Evolutionary conservation across 2,888 invertebrate species (phyloP), one percentile per base, ranked within the genome.

Genomic region (Caenorhabditis auriculariae): DNA sequence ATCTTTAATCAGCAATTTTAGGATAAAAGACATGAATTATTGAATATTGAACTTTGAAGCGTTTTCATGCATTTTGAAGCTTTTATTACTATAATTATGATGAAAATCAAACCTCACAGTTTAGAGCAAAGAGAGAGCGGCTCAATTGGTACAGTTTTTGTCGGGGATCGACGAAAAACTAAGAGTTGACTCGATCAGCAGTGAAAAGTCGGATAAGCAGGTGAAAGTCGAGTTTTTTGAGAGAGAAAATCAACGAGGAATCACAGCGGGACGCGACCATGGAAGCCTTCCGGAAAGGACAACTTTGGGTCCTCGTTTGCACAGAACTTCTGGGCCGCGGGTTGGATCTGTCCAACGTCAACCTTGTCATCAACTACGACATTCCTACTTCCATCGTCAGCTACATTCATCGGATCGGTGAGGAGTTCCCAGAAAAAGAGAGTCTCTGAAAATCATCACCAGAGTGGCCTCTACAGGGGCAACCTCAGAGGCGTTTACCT

Each of bases 291-390:
- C 88, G 94, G 42, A 88, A 89, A 81, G 94, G 95, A 0, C 89
- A 89, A 82, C 90, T 93, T 72, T 95, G 93, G 93, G 89, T 96
- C 51, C 85, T 98, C 52, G 90, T 98, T 72, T 95, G 94, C 83
- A 96, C 96, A 0, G 95, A 96, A 83, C 86, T 98, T 68, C 90
- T 96, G 90, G 91, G 92, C 0, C 88, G 96, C 69, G 96, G 96
- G 67, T 90, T 96, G 65, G 96, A 96, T 85, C 93, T 96, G 83
- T 91, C 91, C 77, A 93, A 93, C 1, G 92, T 98, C 44, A 93
- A 92, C 85, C 86, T 96, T 27, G 94, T 98, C 28, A 86, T 98
- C 68, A 98, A 98, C 85, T 98, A 93, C 82, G 96, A 98, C 85
- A 92, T 96, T 83, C 96, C 96, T 19, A 88, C 90, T 0, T 89